phyloP scores from a whole-genome alignment of 2,797 vertebrate species.

The Choloepus didactylus region DNA sequence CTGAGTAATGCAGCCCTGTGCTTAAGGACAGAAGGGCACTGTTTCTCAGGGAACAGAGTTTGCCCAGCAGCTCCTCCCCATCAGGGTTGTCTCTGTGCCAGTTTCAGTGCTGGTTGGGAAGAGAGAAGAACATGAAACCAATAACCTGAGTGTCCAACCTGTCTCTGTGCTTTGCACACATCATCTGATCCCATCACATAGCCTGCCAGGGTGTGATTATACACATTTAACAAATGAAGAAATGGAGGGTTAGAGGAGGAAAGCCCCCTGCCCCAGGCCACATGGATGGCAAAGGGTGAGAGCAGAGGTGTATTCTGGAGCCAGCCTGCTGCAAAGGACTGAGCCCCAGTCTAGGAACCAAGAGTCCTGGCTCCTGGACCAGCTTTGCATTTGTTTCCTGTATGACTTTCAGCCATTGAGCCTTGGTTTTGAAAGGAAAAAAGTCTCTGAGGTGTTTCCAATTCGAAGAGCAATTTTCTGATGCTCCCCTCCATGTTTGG shows the following conservation, averaged over 20 bases:
- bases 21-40: neutral
- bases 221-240: neutral
- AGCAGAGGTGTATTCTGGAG: neutral
- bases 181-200: neutral
- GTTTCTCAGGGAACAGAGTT: neutral
- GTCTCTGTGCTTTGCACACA: rapidly evolving
- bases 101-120: neutral
- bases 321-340: neutral
- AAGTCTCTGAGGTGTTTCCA: neutral
- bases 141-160: neutral
- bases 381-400: neutral
- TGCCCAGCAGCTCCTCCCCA: neutral
- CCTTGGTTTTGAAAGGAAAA: constrained; percentile 1
- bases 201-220: too few species aligned
- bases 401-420: neutral
- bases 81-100: neutral
- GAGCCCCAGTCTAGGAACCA: neutral
- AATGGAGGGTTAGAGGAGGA: neutral
- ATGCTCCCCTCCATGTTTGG: neutral
- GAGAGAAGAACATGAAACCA: neutral
- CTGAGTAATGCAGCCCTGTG: neutral
- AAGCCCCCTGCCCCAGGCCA: neutral
- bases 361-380: neutral
- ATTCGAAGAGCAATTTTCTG: neutral
- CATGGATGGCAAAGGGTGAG: neutral